Conservation (phyloP, 2,113 vertebrate species). For the Xiphophorus couchianus region DNA sequence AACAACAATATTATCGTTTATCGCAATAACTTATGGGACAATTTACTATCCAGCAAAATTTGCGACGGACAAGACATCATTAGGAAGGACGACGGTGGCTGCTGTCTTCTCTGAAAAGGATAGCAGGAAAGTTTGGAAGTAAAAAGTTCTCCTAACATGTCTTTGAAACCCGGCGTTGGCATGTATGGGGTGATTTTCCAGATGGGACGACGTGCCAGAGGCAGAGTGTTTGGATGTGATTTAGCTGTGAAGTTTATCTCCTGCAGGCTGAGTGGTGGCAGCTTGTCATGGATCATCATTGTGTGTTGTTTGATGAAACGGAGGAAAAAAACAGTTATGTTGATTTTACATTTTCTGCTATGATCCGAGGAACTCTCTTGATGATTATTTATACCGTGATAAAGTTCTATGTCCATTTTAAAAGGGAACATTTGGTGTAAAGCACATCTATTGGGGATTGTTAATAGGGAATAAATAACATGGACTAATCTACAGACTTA, state of each 20-base stretch:
- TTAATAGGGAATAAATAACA: background rate
- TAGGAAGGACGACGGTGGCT: background rate
- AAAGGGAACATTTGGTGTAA: background rate
- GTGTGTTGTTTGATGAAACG: background rate
- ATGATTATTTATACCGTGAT: background rate
- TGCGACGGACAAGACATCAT: background rate
- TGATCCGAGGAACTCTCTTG: background rate
- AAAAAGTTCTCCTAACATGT: constrained; percentile 26
- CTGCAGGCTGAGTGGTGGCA: constrained; percentile 28
- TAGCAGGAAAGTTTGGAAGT: constrained; percentile 8
- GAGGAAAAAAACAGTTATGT: background rate
- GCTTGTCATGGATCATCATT: constrained; percentile 41
- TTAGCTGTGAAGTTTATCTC: constrained; percentile 40
- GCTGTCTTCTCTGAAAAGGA: background rate
- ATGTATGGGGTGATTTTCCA: constrained; percentile 38
- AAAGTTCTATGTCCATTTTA: background rate
- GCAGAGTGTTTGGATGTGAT: constrained; percentile 21
- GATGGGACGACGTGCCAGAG: constrained; percentile 54
- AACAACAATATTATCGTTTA: no score
- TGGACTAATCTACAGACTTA: background rate
- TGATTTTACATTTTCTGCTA: background rate
- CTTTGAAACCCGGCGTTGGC: constrained; percentile 9
- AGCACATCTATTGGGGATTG: background rate
- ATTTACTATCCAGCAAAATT: no score
- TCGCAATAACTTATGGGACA: no score